A percentile compares a stretch with the other conserved stretches of the same genome.
Evolutionary conservation across 2,797 vertebrate genomes (phyloP).

Genomic region (Megaceryle alcyon): DNA sequence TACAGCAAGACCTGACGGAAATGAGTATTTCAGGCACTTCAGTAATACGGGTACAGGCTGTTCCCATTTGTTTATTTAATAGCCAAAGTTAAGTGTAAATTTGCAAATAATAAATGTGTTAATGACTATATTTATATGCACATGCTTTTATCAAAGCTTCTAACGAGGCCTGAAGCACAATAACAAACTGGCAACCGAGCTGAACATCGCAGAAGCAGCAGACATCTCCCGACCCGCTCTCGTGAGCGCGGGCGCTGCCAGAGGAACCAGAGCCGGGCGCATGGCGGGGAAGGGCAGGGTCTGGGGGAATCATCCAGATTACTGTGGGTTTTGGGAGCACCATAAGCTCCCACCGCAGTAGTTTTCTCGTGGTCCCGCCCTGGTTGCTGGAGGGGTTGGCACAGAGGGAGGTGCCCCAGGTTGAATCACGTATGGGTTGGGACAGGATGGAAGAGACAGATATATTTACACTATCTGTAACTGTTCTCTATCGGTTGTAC

Average conservation of each 20-base stretch:
- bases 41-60: conserved; percentile 4
- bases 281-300: not conserved
- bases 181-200: not conserved
- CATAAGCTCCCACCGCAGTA: rapidly evolving
- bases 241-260: rapidly evolving
- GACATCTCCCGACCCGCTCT: not conserved
- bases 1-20: not conserved
- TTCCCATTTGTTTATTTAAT: conserved; percentile 27
- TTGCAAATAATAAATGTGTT: conserved; percentile 42
- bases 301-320: rapidly evolving
- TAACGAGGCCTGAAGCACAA: not conserved
- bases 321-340: not conserved
- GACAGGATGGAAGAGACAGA: not conserved
- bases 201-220: not conserved
- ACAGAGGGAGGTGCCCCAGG: rapidly evolving
- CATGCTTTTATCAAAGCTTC: not conserved
- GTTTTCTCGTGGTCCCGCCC: not conserved
- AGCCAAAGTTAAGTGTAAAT: conserved; percentile 27
- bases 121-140: conserved; percentile 12
- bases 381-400: not conserved
- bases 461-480: not conserved
- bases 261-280: not conserved
- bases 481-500: not conserved
- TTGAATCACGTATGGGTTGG: not conserved
- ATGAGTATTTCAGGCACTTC: conserved; percentile 18